Evolutionary conservation across 2,113 vertebrate species (phyloP).

Genomic region (Cavia aperea): DNA sequence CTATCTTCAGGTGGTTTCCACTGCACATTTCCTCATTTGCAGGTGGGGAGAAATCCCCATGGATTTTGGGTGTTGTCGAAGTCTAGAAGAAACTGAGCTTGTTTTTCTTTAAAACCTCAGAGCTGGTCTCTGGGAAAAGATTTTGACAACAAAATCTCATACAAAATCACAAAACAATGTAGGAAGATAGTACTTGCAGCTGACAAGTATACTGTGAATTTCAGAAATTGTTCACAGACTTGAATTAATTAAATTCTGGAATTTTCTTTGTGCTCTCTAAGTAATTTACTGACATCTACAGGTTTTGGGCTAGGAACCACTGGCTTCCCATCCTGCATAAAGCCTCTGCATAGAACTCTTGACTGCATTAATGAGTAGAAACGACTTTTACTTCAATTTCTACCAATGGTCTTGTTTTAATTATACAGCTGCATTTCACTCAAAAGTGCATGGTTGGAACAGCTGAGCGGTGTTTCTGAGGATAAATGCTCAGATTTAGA

Average conservation of each 20-base stretch:
- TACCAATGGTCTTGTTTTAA: not conserved
- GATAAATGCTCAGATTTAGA: not conserved
- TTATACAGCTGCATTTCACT: not conserved
- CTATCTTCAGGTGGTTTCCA: not conserved
- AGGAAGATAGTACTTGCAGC: not conserved
- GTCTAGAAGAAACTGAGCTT: not conserved
- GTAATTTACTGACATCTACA: slow-evolving; percentile 20
- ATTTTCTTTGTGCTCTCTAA: not conserved
- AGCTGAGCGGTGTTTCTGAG: not conserved
- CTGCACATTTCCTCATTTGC: not conserved
- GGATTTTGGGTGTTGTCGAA: not conserved
- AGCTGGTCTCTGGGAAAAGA: not conserved
- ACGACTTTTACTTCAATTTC: not conserved
- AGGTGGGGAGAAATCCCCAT: not conserved
- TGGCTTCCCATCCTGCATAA: not conserved
- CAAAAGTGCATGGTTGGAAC: not conserved
- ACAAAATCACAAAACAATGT: not conserved
- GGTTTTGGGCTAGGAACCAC: not conserved
- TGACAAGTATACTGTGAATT: not conserved
- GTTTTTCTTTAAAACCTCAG: not conserved
- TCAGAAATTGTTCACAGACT: not conserved
- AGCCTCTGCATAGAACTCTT: not conserved
- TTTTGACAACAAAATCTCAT: not conserved
- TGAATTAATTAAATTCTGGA: slow-evolving; percentile 19
- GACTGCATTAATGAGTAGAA: slow-evolving; percentile 20